Evolutionary conservation across 2,888 invertebrate species (phyloP), one percentile per base, ranked within the genome.

Genomic region (Podotricha telesiphe): DNA sequence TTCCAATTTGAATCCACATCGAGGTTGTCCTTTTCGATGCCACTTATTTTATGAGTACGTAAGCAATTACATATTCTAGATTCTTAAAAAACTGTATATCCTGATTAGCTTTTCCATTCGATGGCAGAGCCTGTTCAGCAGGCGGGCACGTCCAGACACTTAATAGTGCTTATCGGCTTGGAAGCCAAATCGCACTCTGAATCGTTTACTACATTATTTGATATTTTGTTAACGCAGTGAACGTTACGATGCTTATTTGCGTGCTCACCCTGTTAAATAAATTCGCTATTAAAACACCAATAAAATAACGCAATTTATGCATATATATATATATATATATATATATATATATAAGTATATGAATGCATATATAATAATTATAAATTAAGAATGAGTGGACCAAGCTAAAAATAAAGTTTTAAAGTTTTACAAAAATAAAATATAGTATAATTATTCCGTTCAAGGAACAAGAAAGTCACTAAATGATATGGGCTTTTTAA

Each of bases 181-280:
- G 88, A 93, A 59, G 93, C 86, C 15, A 88, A 86, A 73, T 95
- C 95, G 85, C 98, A 98, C 69, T 95, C 95, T 6, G 94, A 90
- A 81, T 97, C 97, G 6, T 95, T 95, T 53, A 97, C 93, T 4
- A 97, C 96, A 70, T 82, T 81, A 82, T 97, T 94, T 76, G 96
- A 96, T 76, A 95, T 93, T 79, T 95, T 95, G 79, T 96, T 95
- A n/a, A 96, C 95, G 82, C 96, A 96, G 94, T 96, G 95, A 2
- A 96, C 95, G 74, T 94, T 95, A 71, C 96, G 93, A 53, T 94
- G 91, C 68, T 95, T 94, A 71, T 94, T 93, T 15, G 95, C 95
- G 73, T 94, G 93, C 67, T 94, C 90, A 62, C 91, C 91, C 93
- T 93, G 86, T 6, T 34, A 55, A 55, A 17, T 11, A 13, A 34